Evolutionary conservation across 2,113 vertebrate genomes (phyloP), one percentile per base, ranked within the genome.

Genomic region (Sturnira hondurensis): DNA sequence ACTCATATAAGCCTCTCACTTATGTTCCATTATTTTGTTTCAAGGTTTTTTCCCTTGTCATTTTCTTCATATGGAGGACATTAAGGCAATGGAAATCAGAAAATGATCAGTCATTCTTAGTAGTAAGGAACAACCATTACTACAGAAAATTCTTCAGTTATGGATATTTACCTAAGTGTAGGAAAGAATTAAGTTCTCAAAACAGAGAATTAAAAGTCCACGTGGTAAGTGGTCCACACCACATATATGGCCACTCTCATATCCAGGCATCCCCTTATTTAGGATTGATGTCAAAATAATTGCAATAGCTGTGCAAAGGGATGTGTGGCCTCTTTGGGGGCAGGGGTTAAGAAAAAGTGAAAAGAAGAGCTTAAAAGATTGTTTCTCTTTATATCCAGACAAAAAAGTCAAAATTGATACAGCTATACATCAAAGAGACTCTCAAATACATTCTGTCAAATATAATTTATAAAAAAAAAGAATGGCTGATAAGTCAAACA

Each of bases 381-480:
- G 45, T 95, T 97, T 81, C 77, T 95, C 45, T 91, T 94, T 92
- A 81, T 97, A 91, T 91, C 73, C 86, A 76, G 70, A 95, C 93
- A 95, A 96, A 97, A 71, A 0, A 76, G 36, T 96, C 43, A 33
- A 71, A 68, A 86, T 45, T 43, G 85, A 83, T 71, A 52, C 68
- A 96, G 96, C 50, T 89, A 89, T 71, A 89, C 71, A 76, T 80
- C 94, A 88, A 94, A 97, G 74, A 95, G 82, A 92, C 65, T 98
- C 93, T 94, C 91, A 93, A 93, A 88, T 85, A 45, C 36, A 76
- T 11, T 0, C 95, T 96, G 95, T 65, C 78, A 92, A 80, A 89
- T 90, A 97, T 94, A 97, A 97, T 98, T 96, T 95, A 96, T 95
- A 93, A 92, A 70, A 78, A 67, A 71, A 86, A 13, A 91, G 85